Percentiles rank a stretch among this genome's conserved stretches.
phyloP scores from a whole-genome alignment of 2,113 vertebrate genomes.

The Meriones unguiculatus region DNA sequence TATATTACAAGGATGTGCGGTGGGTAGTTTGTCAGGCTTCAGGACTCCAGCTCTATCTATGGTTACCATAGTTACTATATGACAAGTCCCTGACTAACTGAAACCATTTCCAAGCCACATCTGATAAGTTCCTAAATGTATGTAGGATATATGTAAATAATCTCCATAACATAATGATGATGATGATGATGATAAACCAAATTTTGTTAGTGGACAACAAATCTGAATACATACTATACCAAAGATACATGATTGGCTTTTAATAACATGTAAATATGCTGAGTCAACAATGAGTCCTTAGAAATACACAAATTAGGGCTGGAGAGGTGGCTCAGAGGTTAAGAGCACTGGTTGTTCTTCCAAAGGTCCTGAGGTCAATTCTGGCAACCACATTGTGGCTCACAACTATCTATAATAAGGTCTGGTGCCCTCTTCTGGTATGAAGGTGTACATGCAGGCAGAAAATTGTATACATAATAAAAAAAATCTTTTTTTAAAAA shows the following conservation, averaged over 20 bases:
- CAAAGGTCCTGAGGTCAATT: too few species aligned
- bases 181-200: background rate
- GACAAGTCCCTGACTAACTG: background rate
- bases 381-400: too few species aligned
- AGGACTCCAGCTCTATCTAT: background rate
- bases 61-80: background rate
- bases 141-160: constrained; percentile 15
- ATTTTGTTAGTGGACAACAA: background rate
- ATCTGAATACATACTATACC: background rate
- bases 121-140: background rate
- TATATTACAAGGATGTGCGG: background rate
- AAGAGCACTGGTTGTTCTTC: too few species aligned
- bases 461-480: too few species aligned
- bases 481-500: too few species aligned
- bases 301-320: background rate
- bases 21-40: background rate
- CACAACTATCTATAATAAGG: too few species aligned
- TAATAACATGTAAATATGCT: background rate
- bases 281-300: constrained; percentile 1
- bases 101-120: constrained; percentile 45
- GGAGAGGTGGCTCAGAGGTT: too few species aligned
- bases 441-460: too few species aligned
- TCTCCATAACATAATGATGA: background rate
- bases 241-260: background rate
- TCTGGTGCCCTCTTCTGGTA: too few species aligned